phyloP scores from a whole-genome alignment of 1,140 invertebrate genomes.

The Lethocerus indicus region DNA sequence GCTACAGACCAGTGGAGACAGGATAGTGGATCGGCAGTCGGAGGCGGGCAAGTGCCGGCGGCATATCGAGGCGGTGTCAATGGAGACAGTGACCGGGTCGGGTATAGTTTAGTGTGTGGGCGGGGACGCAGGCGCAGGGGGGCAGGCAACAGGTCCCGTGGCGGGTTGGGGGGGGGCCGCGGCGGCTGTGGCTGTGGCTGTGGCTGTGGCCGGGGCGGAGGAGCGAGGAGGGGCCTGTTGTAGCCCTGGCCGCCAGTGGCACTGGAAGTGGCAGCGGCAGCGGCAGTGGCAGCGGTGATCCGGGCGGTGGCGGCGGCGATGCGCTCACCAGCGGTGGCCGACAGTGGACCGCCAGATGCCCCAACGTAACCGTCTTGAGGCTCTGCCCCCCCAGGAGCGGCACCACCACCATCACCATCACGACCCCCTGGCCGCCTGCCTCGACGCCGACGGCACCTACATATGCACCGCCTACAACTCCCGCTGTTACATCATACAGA shows the following conservation, averaged over 20 bases:
- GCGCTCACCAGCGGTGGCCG: too few species aligned
- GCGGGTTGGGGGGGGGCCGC: neutral
- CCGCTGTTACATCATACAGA: conserved; percentile 40
- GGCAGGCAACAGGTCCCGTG: neutral
- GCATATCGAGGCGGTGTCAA: too few species aligned
- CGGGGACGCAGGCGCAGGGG: neutral
- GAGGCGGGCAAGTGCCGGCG: too few species aligned
- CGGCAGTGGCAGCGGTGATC: too few species aligned
- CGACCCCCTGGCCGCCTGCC: conserved; percentile 30
- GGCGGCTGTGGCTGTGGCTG: too few species aligned
- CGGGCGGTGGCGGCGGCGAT: too few species aligned
- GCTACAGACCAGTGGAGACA: too few species aligned
- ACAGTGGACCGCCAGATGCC: conserved; percentile 4
- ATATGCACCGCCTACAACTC: conserved; percentile 39
- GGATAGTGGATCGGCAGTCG: too few species aligned
- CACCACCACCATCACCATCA: conserved; percentile 3
- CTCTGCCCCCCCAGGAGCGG: too few species aligned
- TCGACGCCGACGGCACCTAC: conserved; percentile 37
- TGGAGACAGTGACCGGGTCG: too few species aligned
- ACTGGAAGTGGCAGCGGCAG: conserved; percentile 1
- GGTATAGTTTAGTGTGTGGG: too few species aligned
- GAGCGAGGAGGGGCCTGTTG: neutral
- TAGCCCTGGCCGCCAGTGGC: neutral
- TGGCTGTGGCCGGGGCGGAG: neutral
- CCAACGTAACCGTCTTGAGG: too few species aligned